These are phyloP conservation scores for Trichogramma pretiosum DNA, from an alignment of 1,140 invertebrate genomes.

Conservation along the genomic window DNA sequence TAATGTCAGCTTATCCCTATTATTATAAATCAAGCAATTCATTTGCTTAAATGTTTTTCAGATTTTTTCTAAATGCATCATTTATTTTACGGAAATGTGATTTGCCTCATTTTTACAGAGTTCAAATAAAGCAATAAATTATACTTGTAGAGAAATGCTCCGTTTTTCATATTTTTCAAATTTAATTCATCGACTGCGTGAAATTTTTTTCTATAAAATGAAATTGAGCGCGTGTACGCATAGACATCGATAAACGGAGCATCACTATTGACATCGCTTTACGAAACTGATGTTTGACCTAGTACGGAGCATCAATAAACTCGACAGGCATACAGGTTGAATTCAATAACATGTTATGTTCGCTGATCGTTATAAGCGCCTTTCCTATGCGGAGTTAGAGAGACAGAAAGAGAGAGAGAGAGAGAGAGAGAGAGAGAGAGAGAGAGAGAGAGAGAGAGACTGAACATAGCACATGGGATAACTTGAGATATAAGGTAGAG, in stretches of 20 bases:
- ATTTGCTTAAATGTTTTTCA: no score
- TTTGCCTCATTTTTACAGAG: not conserved
- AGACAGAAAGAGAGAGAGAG: no score
- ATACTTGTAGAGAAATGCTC: not conserved
- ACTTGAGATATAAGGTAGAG: no score
- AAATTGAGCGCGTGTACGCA: not conserved
- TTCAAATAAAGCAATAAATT: not conserved
- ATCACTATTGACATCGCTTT: not conserved
- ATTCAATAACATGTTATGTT: slow-evolving; percentile 17
- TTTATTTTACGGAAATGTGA: no score
- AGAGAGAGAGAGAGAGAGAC: no score
- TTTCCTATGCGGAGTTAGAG: no score
- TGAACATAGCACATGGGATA: no score
- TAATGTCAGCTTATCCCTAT: no score
- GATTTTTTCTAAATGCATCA: no score
- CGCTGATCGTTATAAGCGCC: no score
- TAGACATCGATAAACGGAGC: not conserved
- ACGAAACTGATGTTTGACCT: slow-evolving; percentile 11
- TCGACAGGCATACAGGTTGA: slow-evolving; percentile 7
- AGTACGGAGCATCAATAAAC: slow-evolving; percentile 10
- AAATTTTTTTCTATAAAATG: not conserved
- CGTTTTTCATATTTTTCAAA: not conserved
- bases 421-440: no score
- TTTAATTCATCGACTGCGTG: not conserved
- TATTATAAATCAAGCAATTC: no score